Evolutionary conservation across 1,140 invertebrate species (phyloP), one percentile per base, ranked within the genome.

Genomic region (Bacillus rossius): DNA sequence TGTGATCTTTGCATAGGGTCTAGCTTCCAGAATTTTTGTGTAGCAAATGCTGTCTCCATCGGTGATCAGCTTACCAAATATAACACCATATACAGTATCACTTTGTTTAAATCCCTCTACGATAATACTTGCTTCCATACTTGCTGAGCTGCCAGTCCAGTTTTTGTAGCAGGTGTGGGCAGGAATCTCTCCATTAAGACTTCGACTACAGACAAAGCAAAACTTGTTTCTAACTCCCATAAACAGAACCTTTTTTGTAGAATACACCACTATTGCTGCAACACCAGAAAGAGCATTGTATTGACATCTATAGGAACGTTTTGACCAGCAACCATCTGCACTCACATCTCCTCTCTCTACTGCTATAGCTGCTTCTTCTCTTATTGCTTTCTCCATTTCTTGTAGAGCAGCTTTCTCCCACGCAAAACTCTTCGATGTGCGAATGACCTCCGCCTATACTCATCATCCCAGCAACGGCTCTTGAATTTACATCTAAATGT

Each of bases 171-270:
- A 61, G 4, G 42, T 17, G 42, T 60, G 57, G 25, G 13, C 38
- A 5, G 16, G 26, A 20, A 47, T 45, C 23, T 19, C 17, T 45
- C 10, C 43, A 45, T 45, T 13, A 20, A n/a, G 43, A 25, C 43
- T 45, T n/a, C 53, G 53, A 7, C 53, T 53, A 59, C 73, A 76
- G 20, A 68, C 63, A 4, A 57, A 55, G 51, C 73, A 78, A 62
- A 66, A 71, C 63, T 74, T 76, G 47, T 73, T 75, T 56, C 69
- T 59, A 1, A 75, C 61, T 5, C 64, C 70, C 23, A 73, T 54
- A 58, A 67, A 74, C 1, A 78, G 61, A 10, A 77, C 61, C 65
- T 75, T 66, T 45, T 67, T 63, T 1, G 71, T 72, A 25, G 64
- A 51, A 22, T 52, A 50, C 1, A 73, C 75, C 55, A 77, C 61